These are phyloP conservation scores for Octonoba sinensis DNA, from an alignment of 2,888 invertebrate species.

Conservation along the genomic window DNA sequence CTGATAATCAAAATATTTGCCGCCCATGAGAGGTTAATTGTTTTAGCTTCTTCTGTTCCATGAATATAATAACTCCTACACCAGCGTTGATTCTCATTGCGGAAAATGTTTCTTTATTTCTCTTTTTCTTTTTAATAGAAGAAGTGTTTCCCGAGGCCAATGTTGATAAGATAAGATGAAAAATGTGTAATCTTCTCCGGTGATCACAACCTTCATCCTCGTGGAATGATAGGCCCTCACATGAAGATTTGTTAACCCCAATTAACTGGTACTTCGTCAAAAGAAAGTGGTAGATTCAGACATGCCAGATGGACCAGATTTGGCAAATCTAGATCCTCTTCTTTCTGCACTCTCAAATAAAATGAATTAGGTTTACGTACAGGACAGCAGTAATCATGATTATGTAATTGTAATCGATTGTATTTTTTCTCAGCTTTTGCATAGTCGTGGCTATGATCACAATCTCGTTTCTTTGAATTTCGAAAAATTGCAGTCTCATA, in stretches of 20 bases:
- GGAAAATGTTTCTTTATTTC: constrained; percentile 13
- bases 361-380: too few species aligned
- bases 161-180: constrained; percentile 57
- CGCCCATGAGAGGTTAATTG: constrained; percentile 33
- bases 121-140: constrained; percentile 16
- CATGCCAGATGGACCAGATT: too few species aligned
- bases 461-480: too few species aligned
- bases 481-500: too few species aligned
- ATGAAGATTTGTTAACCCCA: constrained; percentile 61
- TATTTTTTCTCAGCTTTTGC: too few species aligned
- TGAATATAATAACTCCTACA: constrained; percentile 55
- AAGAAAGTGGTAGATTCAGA: constrained; percentile 19
- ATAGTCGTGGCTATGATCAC: too few species aligned
- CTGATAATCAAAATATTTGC: neutral
- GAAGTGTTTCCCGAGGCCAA: constrained; percentile 2
- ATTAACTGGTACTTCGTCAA: constrained; percentile 57
- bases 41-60: constrained; percentile 29
- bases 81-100: constrained; percentile 34
- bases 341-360: too few species aligned
- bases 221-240: constrained; percentile 56
- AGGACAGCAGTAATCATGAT: too few species aligned
- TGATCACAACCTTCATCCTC: constrained; percentile 27
- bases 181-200: constrained; percentile 57
- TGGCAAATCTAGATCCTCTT: too few species aligned
- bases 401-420: too few species aligned